Evolutionary conservation across 2,113 vertebrate genomes (phyloP).

Genomic region (Poeciliopsis occidentalis): DNA sequence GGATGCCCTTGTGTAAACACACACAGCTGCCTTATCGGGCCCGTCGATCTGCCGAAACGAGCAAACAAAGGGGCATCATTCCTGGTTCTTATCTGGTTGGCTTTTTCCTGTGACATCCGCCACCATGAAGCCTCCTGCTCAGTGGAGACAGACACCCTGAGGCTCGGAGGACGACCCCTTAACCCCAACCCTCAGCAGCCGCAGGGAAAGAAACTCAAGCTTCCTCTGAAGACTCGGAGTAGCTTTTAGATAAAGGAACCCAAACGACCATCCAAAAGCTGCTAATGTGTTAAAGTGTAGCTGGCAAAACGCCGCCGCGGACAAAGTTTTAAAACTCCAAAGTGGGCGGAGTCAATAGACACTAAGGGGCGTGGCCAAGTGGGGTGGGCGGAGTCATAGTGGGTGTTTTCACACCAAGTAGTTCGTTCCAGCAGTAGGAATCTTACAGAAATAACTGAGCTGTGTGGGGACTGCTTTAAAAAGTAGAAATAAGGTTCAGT

Average conservation of each 20-base stretch:
- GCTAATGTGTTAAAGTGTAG: too few relatives aligned
- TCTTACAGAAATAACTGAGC: too few relatives aligned
- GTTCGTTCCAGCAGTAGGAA: too few relatives aligned
- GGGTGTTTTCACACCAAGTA: too few relatives aligned
- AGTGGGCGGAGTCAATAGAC: too few relatives aligned
- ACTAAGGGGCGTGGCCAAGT: too few relatives aligned
- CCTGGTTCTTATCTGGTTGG: constrained; percentile 75
- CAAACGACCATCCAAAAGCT: not conserved
- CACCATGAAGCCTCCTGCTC: constrained; percentile 70
- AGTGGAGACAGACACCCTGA: constrained; percentile 67
- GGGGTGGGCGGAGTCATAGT: too few relatives aligned
- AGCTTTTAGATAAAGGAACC: constrained; percentile 20
- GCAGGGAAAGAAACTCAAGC: constrained; percentile 24
- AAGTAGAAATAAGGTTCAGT: too few relatives aligned
- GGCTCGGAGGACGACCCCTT: constrained; percentile 25
- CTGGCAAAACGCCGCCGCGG: too few relatives aligned
- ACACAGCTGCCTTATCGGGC: constrained; percentile 69
- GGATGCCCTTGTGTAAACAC: constrained; percentile 67
- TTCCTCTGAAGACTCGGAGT: constrained; percentile 45
- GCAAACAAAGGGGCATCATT: constrained; percentile 79
- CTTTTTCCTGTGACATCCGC: constrained; percentile 77
- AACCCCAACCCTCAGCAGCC: not conserved
- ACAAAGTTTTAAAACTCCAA: too few relatives aligned
- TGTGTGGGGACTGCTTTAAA: too few relatives aligned
- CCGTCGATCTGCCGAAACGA: constrained; percentile 72